A percentile compares a stretch with the other conserved stretches of the same genome.
These are phyloP conservation scores for Iguana delicatissima DNA, from an alignment of 2,797 vertebrate species.

Conservation along the genomic window DNA sequence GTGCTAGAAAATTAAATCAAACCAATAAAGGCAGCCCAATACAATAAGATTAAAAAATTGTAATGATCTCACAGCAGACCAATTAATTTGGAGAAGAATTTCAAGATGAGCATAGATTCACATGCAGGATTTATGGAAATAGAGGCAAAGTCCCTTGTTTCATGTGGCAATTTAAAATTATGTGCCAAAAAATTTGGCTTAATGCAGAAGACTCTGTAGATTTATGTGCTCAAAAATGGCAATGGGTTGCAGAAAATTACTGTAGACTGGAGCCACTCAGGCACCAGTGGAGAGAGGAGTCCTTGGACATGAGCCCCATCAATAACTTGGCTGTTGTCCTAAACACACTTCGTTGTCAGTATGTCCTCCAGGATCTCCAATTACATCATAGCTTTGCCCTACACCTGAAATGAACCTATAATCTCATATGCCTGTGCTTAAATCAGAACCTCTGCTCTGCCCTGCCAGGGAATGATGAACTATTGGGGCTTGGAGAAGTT, in stretches of 20 bases:
- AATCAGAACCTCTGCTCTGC: neutral
- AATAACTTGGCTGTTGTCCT: constrained; percentile 27
- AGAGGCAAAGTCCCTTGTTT: constrained; percentile 11
- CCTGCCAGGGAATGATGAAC: neutral
- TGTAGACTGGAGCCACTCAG: neutral
- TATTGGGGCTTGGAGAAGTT: neutral
- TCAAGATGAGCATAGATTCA: neutral
- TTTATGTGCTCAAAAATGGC: neutral
- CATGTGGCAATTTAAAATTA: constrained; percentile 9
- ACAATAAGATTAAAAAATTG: constrained; percentile 13
- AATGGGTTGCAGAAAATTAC: neutral
- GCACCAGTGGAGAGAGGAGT: neutral
- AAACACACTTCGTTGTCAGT: constrained; percentile 5
- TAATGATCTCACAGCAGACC: constrained; percentile 14
- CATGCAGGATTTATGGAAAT: constrained; percentile 1
- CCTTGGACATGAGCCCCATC: fast-evolving
- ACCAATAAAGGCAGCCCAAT: constrained; percentile 41
- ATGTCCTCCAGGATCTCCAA: constrained; percentile 1
- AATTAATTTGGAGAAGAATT: constrained; percentile 45
- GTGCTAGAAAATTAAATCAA: constrained; percentile 41
- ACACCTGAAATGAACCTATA: constrained; percentile 8
- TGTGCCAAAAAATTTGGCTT: neutral
- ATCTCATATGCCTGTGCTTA: neutral
- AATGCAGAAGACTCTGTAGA: constrained; percentile 24
- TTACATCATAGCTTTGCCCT: neutral